A percentile compares a stretch with the other conserved stretches of the same genome.
phyloP scores from a whole-genome alignment of 2,113 vertebrate species.

The Periophthalmus modestus region DNA sequence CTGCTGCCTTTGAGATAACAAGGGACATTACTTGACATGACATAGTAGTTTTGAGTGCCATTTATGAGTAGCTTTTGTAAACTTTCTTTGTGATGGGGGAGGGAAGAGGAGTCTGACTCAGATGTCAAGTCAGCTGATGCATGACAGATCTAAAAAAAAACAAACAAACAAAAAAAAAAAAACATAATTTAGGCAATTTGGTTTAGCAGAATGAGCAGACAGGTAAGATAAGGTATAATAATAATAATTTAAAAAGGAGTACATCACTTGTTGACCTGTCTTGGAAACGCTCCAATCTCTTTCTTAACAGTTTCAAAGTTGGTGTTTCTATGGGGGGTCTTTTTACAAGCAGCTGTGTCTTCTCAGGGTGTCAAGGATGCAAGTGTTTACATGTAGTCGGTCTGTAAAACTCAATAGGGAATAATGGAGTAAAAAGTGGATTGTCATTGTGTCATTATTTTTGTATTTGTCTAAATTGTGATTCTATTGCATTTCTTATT shows the following conservation, averaged over 20 bases:
- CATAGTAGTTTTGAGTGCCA: background rate
- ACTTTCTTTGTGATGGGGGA: conserved; percentile 4
- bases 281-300: background rate
- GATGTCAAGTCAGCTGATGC: conserved; percentile 25
- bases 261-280: background rate
- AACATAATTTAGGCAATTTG: background rate
- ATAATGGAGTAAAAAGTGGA: background rate
- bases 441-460: background rate
- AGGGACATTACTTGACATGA: background rate
- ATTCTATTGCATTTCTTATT: no score
- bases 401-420: background rate
- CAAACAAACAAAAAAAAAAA: no score
- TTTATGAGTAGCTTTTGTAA: background rate
- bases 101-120: conserved; percentile 10
- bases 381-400: background rate
- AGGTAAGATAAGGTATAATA: background rate
- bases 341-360: conserved; percentile 47
- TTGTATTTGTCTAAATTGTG: no score
- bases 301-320: background rate
- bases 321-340: conserved; percentile 31
- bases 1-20: background rate
- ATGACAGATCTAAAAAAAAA: conserved; percentile 4
- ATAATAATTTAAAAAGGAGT: background rate
- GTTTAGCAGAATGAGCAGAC: background rate
- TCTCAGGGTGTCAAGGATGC: conserved; percentile 36